Evolutionary conservation across 2,113 vertebrate genomes (phyloP), one percentile per base, ranked within the genome.

Genomic region (Urocolius indicus): DNA sequence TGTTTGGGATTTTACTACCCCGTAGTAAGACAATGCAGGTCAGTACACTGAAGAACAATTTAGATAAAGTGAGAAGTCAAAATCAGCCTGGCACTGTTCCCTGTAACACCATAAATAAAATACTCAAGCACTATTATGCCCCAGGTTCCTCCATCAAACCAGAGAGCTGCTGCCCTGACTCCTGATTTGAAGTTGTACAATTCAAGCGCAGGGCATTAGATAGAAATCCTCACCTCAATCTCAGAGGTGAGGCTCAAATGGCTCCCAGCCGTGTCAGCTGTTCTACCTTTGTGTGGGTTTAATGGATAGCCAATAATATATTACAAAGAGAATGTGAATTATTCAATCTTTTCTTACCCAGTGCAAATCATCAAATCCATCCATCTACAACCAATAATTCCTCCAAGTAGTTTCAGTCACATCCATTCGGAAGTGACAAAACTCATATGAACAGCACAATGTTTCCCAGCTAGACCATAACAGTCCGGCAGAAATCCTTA

Each of bases 201-300:
- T 93, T 78, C 34, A 73, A 29, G 62, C 68, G 61, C 16, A 21
- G 72, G 23, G 52, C 58, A 82, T 91, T 91, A 82, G 58, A 30
- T 49, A 48, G 22, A 81, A 95, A 90, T 78, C 92, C 65, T 71
- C 84, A 81, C 46, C 52, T 69, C 68, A 15, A 0, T 55, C 74
- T 46, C 79, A 81, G 85, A 87, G 69, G 11, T 74, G 57, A 72
- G 36, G 90, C 86, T 73, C 90, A 93, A 93, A 76, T 57, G 48
- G 76, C 80, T 91, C 87, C 73, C 68, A 93, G 76, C 57, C 83
- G 90, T 1, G 2, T 93, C 93, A 84, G 83, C 79, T 91, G 66
- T 34, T 90, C 57, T 83, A 86, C 80, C 73, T 92, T 92, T 77
- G 52, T 54, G 30, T 22, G 26, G 22, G 20, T 57, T 90, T 49